Percentiles rank a stretch among this genome's conserved stretches.
phyloP scores from a whole-genome alignment of 2,113 vertebrate species.

The Pachycephala philippinensis region DNA sequence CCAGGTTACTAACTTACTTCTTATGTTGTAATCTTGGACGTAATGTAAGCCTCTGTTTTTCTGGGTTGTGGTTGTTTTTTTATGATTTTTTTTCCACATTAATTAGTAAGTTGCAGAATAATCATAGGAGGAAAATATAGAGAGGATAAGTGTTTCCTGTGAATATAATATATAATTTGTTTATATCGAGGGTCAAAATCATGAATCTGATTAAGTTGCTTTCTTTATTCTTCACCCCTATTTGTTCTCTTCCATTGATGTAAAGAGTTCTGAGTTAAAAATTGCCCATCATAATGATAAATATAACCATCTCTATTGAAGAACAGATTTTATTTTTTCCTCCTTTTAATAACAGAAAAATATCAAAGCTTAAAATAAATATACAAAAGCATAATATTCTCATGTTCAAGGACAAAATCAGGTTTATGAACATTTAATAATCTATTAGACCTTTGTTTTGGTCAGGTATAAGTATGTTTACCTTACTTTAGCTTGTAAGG shows the following conservation, averaged over 20 bases:
- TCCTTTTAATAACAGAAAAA: not conserved
- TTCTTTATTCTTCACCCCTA: not conserved
- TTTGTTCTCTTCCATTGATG: not conserved
- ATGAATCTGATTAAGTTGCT: not conserved
- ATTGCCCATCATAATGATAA: not conserved
- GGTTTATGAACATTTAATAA: not conserved
- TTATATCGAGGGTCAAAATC: not conserved
- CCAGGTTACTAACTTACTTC: not conserved
- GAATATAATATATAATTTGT: not conserved
- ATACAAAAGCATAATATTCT: not conserved
- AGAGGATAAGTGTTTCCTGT: not conserved
- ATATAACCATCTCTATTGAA: not conserved
- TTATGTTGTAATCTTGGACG: not conserved
- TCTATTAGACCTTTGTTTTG: not conserved
- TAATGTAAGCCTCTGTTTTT: not conserved
- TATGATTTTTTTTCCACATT: not conserved
- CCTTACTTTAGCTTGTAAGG: not conserved
- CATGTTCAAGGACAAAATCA: not conserved
- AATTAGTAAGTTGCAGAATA: not conserved
- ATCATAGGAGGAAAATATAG: not conserved
- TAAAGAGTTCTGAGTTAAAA: not conserved
- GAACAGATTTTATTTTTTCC: not conserved
- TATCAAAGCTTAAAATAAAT: not conserved
- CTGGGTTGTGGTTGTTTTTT: not conserved
- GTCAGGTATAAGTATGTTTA: not conserved